These are phyloP conservation scores for Odontamblyopus lacepedii DNA, from an alignment of 2,797 vertebrate genomes.

Conservation along the genomic window DNA sequence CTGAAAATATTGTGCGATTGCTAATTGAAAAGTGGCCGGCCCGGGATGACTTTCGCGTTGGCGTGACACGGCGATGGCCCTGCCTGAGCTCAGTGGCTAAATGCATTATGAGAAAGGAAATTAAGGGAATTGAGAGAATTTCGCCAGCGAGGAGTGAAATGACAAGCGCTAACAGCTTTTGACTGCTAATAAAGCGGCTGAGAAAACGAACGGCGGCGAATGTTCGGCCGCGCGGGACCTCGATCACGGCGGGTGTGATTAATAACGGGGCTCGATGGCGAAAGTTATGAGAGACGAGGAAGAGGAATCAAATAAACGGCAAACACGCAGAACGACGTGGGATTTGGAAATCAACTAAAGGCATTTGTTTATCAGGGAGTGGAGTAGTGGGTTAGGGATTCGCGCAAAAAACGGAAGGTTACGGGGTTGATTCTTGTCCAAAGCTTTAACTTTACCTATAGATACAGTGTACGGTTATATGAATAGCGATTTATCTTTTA, in stretches of 20 bases:
- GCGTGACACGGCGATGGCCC: slow-evolving; percentile 17
- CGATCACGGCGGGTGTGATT: slow-evolving; percentile 3
- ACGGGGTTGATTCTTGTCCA: neutral
- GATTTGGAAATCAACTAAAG: neutral
- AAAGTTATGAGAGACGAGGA: neutral
- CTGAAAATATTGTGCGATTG: slow-evolving; percentile 34
- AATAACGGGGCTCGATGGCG: neutral
- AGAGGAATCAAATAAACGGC: neutral
- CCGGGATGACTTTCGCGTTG: slow-evolving; percentile 51
- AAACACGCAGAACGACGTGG: neutral
- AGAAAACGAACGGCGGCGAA: slow-evolving; percentile 6
- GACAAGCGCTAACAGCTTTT: slow-evolving; percentile 12
- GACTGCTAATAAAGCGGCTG: slow-evolving; percentile 16
- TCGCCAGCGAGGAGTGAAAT: slow-evolving; percentile 8
- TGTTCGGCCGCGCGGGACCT: slow-evolving; percentile 1
- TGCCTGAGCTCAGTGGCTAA: slow-evolving; percentile 6
- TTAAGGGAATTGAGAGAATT: slow-evolving; percentile 17
- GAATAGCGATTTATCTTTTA: too few species aligned
- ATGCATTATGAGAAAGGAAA: slow-evolving; percentile 24
- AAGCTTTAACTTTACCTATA: too few species aligned
- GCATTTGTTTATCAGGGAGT: too few species aligned
- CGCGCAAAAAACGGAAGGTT: neutral
- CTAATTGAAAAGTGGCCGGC: slow-evolving; percentile 45
- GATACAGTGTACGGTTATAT: too few species aligned
- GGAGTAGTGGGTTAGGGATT: too few species aligned